Conservation (phyloP, 2,888 invertebrate species). For the Torymus auratus region DNA sequence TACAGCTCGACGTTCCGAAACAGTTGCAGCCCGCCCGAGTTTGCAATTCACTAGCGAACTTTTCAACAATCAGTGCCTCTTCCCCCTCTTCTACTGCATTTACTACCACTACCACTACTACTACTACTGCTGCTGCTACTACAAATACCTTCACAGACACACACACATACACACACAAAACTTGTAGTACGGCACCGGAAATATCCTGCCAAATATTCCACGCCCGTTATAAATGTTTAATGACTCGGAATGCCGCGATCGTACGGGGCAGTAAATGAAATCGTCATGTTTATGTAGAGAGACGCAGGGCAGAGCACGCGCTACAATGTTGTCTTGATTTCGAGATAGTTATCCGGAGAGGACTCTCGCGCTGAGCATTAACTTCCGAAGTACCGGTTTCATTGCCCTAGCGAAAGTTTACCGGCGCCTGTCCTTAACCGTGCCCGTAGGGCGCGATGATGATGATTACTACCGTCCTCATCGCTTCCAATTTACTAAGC, state of each 20-base stretch:
- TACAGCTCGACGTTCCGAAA: too few species aligned
- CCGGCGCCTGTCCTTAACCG: neutral
- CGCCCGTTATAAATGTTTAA: slow-evolving; percentile 14
- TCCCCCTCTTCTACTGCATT: neutral
- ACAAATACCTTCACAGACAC: too few species aligned
- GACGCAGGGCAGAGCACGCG: too few species aligned
- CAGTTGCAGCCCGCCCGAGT: neutral
- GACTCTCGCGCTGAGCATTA: neutral
- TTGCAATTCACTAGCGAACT: slow-evolving; percentile 31
- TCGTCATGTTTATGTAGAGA: too few species aligned
- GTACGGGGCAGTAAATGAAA: neutral
- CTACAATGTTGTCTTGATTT: slow-evolving; percentile 7
- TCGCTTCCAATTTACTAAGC: neutral
- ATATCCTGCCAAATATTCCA: slow-evolving; percentile 10
- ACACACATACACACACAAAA: too few species aligned
- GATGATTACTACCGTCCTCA: neutral
- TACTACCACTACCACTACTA: too few species aligned
- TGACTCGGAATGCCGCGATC: neutral
- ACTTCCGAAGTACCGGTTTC: slow-evolving; percentile 5
- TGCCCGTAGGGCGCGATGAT: neutral
- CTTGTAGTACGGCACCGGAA: neutral
- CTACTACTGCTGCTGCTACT: too few species aligned
- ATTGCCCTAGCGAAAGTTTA: neutral
- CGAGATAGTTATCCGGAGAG: neutral
- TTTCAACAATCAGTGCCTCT: slow-evolving; percentile 12